Percentiles rank a stretch among this genome's conserved stretches.
These are phyloP conservation scores for Dryas iulia DNA, from an alignment of 1,140 invertebrate species.

Conservation along the genomic window DNA sequence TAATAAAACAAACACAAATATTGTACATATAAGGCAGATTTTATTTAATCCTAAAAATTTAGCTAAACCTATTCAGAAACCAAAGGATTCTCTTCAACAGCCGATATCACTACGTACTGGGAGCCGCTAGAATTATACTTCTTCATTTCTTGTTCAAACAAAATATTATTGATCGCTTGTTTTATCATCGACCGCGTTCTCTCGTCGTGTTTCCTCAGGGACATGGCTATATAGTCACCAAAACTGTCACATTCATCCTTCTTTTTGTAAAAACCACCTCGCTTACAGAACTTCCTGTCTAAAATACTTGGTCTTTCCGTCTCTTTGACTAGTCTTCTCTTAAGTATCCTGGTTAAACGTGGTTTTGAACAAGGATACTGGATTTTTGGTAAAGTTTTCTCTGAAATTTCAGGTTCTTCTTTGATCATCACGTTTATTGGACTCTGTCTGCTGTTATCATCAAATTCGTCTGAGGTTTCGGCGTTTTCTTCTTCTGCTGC, in stretches of 20 bases:
- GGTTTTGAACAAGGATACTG: conserved; percentile 27
- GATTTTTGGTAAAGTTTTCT: conserved; percentile 10
- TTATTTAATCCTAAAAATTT: neutral
- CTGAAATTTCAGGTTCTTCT: conserved; percentile 38
- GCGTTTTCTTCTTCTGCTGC: conserved; percentile 21
- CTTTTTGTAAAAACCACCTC: conserved; percentile 46
- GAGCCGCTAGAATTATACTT: conserved; percentile 45
- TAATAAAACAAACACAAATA: neutral
- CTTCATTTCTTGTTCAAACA: conserved; percentile 74
- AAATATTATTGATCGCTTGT: conserved; percentile 72
- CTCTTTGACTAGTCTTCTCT: conserved; percentile 34
- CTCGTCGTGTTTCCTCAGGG: conserved; percentile 68
- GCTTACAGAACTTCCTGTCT: conserved; percentile 38
- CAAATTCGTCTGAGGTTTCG: conserved; percentile 29
- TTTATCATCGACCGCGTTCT: conserved; percentile 71
- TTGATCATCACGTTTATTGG: conserved; percentile 47
- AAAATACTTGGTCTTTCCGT: conserved; percentile 30
- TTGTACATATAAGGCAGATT: neutral
- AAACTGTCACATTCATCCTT: conserved; percentile 73
- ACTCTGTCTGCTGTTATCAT: neutral
- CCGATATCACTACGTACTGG: conserved; percentile 45
- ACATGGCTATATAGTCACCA: conserved; percentile 69
- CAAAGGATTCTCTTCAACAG: conserved; percentile 61
- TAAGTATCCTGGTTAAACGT: conserved; percentile 31
- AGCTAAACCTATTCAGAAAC: neutral